Evolutionary conservation across 2,113 vertebrate genomes (phyloP), one percentile per base, ranked within the genome.

Genomic region (Tilapia sparmanii): DNA sequence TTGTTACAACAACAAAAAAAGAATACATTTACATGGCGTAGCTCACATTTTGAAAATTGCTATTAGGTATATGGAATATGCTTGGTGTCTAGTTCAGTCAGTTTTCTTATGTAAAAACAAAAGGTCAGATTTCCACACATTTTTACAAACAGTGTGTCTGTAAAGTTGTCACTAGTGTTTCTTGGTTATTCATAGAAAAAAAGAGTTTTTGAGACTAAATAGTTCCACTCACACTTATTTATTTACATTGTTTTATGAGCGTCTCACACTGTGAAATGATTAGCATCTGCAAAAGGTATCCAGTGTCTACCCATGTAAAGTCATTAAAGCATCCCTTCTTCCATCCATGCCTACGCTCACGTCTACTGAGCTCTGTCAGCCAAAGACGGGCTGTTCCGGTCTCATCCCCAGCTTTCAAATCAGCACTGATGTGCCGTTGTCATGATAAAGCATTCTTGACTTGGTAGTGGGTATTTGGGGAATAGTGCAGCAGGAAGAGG

Each of bases 401-500:
- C 63, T 90, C 52, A 33, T 85, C 47, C 47, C 55, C 82, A 5
- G 38, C 83, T 85, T 82, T 50, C 33, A n/a, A 53, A 80, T 55
- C 81, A 11, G 79, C 79, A 33, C 40, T 90, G 89, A 93, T 54
- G 22, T 87, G 87, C 53, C 57, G 85, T 68, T 90, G 89, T 90
- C 89, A 81, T 52, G 84, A 91, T 89, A 33, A 83, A 78, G 84
- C 82, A 50, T 54, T 53, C 12, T 16, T 79, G 86, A 80, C 79
- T 63, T 42, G 87, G 78, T 80, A 57, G 90, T 78, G 82, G 85
- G 80, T 52, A 55, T 87, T 91, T 55, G 80, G 92, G 92, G 93
- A 93, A 87, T n/a, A 45, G 66, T 47, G 86, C 73, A 91, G 89
- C 87, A 92, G 87, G 90, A 90, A 86, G 88, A 93, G 86, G 71